Evolutionary conservation across 1,140 invertebrate genomes (phyloP).

Genomic region (Leptoteleia sp.): DNA sequence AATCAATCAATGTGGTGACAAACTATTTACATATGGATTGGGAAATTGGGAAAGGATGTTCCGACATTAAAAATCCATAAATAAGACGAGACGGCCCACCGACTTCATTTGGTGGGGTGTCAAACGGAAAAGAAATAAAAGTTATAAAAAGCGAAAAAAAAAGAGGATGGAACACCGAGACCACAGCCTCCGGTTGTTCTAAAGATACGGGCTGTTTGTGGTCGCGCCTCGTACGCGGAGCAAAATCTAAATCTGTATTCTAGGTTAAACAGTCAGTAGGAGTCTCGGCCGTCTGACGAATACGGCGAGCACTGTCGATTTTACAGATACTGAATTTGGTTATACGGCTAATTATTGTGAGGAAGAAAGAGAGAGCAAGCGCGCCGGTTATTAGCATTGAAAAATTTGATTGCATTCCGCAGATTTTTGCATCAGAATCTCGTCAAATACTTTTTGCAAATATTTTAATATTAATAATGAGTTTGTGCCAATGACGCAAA

Average conservation of each 20-base stretch:
- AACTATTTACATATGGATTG: constrained; percentile 13
- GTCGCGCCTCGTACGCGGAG: constrained; percentile 37
- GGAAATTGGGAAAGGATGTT: not conserved
- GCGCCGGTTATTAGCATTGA: not conserved
- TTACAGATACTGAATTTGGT: constrained; percentile 39
- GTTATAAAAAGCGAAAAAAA: constrained; percentile 68
- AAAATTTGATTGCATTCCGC: too few relatives aligned
- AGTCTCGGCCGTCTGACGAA: constrained; percentile 21
- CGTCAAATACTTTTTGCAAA: too few relatives aligned
- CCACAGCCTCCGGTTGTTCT: constrained; percentile 38
- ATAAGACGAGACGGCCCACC: not conserved
- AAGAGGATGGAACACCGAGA: constrained; percentile 34
- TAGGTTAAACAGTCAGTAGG: constrained; percentile 62
- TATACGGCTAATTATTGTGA: constrained; percentile 10
- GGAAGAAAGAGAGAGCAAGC: constrained; percentile 15
- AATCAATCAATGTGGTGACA: constrained; percentile 9
- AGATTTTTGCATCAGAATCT: too few relatives aligned
- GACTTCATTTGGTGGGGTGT: not conserved
- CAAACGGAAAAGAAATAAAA: constrained; percentile 3
- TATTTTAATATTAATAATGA: too few relatives aligned
- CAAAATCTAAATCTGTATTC: constrained; percentile 71
- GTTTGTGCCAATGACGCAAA: too few relatives aligned
- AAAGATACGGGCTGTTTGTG: constrained; percentile 51
- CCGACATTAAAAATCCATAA: constrained; percentile 8
- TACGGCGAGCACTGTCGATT: constrained; percentile 20